Evolutionary conservation across 2,113 vertebrate genomes (phyloP), one percentile per base, ranked within the genome.

Genomic region (Ancistrus triradiatus): DNA sequence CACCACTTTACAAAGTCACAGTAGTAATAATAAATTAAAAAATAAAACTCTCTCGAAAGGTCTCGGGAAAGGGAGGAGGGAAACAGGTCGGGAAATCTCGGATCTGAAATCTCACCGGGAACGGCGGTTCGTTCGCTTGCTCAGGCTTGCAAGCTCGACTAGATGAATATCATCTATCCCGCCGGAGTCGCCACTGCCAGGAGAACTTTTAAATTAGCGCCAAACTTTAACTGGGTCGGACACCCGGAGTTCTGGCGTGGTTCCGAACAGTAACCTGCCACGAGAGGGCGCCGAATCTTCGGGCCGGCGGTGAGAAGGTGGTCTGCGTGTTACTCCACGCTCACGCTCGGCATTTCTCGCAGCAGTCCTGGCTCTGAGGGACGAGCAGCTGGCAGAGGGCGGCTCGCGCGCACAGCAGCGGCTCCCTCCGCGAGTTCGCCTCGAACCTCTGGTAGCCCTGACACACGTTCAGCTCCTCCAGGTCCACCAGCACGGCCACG

Each of bases 341-440:
- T 74, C 66, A 76, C 17, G 22, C 33, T 44, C 60, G 35, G 46
- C 79, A 81, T 43, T 66, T 71, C 22, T 68, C 66, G n/a, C 79
- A 81, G 18, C 72, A 63, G 38, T 77, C 77, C 48, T 77, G 66
- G 0, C 70, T 56, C 66, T 56, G 68, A 4, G 68, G 73, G 35
- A 81, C 59, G 65, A 81, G 68, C 43, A 81, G 63, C 27, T 70
- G 55, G 14, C 79, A 81, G 21, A 70, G 60, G 5, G 77, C 75
- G 0, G 77, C 70, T 1, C 79, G 56, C 9, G 61, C 71, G 17
- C 58, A 68, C 27, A 77, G 65, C 21, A 73, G 61, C 3, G 68
- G 74, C 35, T 69, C 65, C 14, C 19, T 50, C 7, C 42, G 35
- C 1, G 63, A 22, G 6, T 40, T 37, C 10, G 21, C 31, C 11